Conservation (phyloP, 2,797 vertebrate species). For the Odontamblyopus rebecca region DNA sequence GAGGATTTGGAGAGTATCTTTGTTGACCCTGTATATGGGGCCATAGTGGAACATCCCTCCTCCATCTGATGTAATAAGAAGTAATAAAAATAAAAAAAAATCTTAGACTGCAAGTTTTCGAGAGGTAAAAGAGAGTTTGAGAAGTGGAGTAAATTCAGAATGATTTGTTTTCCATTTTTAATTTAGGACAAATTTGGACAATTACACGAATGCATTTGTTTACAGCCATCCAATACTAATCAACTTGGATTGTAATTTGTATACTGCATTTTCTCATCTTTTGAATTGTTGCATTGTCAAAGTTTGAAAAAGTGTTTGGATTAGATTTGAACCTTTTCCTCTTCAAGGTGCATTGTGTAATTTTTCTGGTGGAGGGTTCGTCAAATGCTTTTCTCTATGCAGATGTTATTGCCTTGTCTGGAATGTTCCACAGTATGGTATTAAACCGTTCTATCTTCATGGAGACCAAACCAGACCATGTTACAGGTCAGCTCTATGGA, state of each 20-base stretch:
- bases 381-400: too few relatives aligned
- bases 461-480: too few relatives aligned
- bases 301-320: background rate
- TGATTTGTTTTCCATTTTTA: background rate
- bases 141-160: background rate
- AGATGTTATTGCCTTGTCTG: too few relatives aligned
- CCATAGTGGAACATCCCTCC: background rate
- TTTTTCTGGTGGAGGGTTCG: too few relatives aligned
- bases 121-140: background rate
- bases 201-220: background rate
- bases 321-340: too few relatives aligned
- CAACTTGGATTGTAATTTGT: too few relatives aligned
- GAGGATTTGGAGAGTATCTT: background rate
- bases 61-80: conserved; percentile 1
- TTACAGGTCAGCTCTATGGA: too few relatives aligned
- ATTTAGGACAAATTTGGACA: background rate
- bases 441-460: too few relatives aligned
- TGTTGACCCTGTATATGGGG: background rate
- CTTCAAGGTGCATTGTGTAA: too few relatives aligned
- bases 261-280: too few relatives aligned
- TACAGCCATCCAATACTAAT: too few relatives aligned
- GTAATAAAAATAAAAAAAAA: background rate
- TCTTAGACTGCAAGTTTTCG: background rate
- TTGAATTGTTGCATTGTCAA: background rate
- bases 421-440: too few relatives aligned